Percentiles rank a stretch among this genome's conserved stretches.
Conservation (phyloP, 1,140 invertebrate genomes). For the Brachionus rotundiformis region DNA sequence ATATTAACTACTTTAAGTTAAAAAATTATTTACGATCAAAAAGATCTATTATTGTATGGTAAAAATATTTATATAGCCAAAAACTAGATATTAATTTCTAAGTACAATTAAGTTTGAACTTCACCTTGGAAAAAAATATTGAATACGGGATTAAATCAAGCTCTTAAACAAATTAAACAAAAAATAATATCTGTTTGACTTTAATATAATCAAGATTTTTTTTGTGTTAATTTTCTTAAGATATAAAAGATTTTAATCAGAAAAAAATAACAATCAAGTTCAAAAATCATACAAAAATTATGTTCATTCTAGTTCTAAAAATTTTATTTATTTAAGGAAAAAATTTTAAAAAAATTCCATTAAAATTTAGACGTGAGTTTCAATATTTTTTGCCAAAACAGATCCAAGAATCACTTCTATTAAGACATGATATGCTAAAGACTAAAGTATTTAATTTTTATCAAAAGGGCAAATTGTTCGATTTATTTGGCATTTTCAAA, state of each 20-base stretch:
- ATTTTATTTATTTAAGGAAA: too few relatives aligned
- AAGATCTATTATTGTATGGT: neutral
- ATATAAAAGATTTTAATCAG: neutral
- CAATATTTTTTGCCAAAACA: neutral
- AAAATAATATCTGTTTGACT: neutral
- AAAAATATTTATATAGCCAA: neutral
- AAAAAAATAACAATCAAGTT: neutral
- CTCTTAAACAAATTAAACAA: neutral
- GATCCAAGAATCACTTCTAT: neutral
- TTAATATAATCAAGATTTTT: neutral
- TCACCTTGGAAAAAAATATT: neutral
- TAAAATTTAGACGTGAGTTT: neutral
- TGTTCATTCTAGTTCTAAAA: too few relatives aligned
- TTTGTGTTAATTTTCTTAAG: neutral
- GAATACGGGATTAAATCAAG: neutral
- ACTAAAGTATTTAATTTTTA: neutral
- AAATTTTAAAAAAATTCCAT: too few relatives aligned
- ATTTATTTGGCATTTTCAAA: neutral
- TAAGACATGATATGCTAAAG: neutral
- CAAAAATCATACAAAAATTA: too few relatives aligned
- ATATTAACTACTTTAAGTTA: neutral
- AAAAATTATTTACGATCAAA: neutral
- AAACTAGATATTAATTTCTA: neutral
- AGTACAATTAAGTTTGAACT: neutral
- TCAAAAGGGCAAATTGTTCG: neutral